Evolutionary conservation across 2,888 invertebrate species (phyloP).

Genomic region (Eugnorisma glareosa): DNA sequence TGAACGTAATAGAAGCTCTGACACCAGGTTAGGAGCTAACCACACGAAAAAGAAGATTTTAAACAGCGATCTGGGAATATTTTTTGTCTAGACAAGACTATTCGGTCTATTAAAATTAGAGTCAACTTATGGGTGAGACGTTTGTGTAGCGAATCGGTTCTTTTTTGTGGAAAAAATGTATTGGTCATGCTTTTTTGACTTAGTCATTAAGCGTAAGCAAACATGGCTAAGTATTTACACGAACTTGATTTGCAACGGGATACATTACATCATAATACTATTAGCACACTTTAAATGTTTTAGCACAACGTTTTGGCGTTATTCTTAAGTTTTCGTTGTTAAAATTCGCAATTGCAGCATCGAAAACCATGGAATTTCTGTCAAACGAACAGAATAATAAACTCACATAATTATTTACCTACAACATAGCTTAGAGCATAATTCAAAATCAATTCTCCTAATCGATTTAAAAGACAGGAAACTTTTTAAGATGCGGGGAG

Average conservation of each 20-base stretch:
- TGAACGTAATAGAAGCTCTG: no score
- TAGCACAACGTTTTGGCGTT: background rate
- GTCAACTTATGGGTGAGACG: background rate
- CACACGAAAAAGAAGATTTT: no score
- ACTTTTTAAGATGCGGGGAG: conserved; percentile 38
- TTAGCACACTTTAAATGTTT: background rate
- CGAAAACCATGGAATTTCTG: background rate
- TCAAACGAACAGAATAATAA: background rate
- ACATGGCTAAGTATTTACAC: background rate
- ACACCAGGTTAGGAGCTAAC: no score
- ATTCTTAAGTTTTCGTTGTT: background rate
- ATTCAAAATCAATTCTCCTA: conserved; percentile 31
- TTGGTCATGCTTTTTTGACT: background rate
- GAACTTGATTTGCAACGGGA: background rate
- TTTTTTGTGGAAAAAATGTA: background rate
- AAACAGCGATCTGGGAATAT: background rate
- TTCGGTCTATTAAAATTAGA: background rate
- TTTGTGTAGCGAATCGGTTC: background rate
- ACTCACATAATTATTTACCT: background rate
- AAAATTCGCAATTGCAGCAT: background rate
- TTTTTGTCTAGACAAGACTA: background rate
- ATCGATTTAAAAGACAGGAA: conserved; percentile 47
- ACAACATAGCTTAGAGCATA: conserved; percentile 19
- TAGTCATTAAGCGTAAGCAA: background rate
- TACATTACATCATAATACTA: no score